Evolutionary conservation across 2,113 vertebrate genomes (phyloP).

Genomic region (Callionymus lyra): DNA sequence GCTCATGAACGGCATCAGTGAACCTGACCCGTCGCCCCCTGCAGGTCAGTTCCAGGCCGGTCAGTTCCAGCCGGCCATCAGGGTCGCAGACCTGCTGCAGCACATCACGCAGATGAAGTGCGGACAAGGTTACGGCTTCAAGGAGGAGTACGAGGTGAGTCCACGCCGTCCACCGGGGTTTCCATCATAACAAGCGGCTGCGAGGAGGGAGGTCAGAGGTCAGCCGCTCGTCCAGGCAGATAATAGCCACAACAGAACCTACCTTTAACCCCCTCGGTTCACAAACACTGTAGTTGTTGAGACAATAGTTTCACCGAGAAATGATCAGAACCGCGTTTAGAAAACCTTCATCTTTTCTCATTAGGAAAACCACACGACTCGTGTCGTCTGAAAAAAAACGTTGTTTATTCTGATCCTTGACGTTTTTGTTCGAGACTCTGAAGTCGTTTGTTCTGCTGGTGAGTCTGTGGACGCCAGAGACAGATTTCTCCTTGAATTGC

Average conservation of each 20-base stretch:
- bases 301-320: background rate
- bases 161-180: conserved; percentile 10
- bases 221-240: conserved; percentile 3
- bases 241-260: conserved; percentile 10
- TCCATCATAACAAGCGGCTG: conserved; percentile 7
- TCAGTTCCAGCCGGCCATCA: conserved; percentile 91
- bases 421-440: too few species aligned
- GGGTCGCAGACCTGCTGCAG: conserved; percentile 93
- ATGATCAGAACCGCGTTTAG: too few species aligned
- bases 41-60: conserved; percentile 71
- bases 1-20: too few species aligned
- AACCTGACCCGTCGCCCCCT: too few species aligned
- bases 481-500: too few species aligned
- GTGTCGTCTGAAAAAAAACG: too few species aligned
- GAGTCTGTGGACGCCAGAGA: too few species aligned
- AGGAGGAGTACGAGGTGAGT: conserved; percentile 93
- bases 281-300: background rate
- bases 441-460: too few species aligned
- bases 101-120: conserved; percentile 99
- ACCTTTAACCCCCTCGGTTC: conserved; percentile 1
- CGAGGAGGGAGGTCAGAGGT: conserved; percentile 15
- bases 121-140: conserved; percentile 94
- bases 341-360: too few species aligned
- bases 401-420: too few species aligned
- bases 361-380: too few species aligned